Base-by-base conservation (phyloP, 2,113 vertebrate species). In the Chloropsis cyanopogon region DNA sequence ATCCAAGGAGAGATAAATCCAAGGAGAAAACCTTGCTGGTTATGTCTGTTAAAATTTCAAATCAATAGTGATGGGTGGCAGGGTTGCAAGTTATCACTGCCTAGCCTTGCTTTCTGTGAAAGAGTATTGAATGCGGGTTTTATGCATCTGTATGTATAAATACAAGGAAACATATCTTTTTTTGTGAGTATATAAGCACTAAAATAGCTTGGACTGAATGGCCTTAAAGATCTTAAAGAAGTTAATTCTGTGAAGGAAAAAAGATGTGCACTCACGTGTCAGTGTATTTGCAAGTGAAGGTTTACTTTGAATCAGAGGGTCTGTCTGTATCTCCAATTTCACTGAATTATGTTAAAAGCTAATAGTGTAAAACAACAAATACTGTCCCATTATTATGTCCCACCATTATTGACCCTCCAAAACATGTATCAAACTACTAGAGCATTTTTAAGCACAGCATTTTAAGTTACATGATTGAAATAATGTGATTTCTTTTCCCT, bases 61-160 rank as follows among this genome's bases (percentile, higher is more conserved):
- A 60, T 81, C 5, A 31, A 19, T 18, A 33, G 3, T 28, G 12
- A 64, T 25, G 11, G 0, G 0, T 5, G 3, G 10, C 22, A 56
- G 28, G 11, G 16, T 33, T 72, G 28, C 2, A 3, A 13, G 47
- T 50, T 50, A 28, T n/a, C 1, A 0, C 19, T 72, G 26, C 6
- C 9, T 75, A 20, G n/a, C 24, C 21, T 59, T 16, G 5, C 15
- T 60, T 60, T 53, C 50, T 37, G 29, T 24, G 44, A 35, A 85
- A 35, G 4, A 10, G 3, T 14, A 23, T 23, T n/a, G 10, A 9
- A 12, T 2, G 2, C 16, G 24, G 2, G 33, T 69, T 90, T 79
- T 63, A 41, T 31, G 9, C 5, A 9, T 50, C 9, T 57, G 0
- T 57, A n/a, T 31, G 4, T 13, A 20, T 28, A 70, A 61, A 49